phyloP scores from a whole-genome alignment of 1,140 invertebrate species.

The Nymphalis io region DNA sequence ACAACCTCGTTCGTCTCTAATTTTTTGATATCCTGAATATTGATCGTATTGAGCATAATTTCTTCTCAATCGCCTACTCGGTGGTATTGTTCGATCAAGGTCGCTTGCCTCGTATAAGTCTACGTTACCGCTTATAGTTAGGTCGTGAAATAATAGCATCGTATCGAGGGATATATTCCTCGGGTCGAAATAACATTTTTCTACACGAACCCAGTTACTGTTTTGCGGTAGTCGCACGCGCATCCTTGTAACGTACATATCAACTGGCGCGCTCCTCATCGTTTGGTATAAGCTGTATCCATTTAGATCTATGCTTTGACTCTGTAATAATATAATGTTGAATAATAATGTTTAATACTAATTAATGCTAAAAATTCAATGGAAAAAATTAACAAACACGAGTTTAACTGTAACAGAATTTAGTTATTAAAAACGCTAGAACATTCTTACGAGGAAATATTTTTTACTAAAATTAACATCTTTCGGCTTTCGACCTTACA shows the following conservation, averaged over 20 bases:
- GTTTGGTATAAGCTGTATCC: constrained; percentile 84
- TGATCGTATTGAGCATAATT: constrained; percentile 61
- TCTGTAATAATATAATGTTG: constrained; percentile 54
- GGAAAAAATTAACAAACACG: too few relatives aligned
- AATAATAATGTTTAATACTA: background rate
- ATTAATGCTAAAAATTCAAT: background rate
- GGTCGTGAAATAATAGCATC: constrained; percentile 87
- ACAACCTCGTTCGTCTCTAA: constrained; percentile 81
- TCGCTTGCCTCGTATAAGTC: constrained; percentile 82
- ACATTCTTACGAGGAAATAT: too few relatives aligned
- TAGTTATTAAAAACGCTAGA: too few relatives aligned
- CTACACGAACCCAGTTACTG: constrained; percentile 85
- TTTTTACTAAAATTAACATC: too few relatives aligned
- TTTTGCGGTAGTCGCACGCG: constrained; percentile 83
- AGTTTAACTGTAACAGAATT: too few relatives aligned
- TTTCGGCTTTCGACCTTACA: too few relatives aligned
- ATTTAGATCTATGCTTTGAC: constrained; percentile 81
- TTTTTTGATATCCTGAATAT: constrained; percentile 44
- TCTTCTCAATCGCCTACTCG: constrained; percentile 53
- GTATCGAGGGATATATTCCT: constrained; percentile 87
- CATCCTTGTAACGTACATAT: constrained; percentile 85
- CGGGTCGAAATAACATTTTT: constrained; percentile 88
- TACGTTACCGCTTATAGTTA: constrained; percentile 88
- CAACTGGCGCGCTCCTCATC: constrained; percentile 81
- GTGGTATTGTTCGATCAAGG: constrained; percentile 61